A percentile compares a stretch with the other conserved stretches of the same genome.
These are phyloP conservation scores for Siniperca obscura DNA, from an alignment of 2,797 vertebrate species.

Conservation along the genomic window DNA sequence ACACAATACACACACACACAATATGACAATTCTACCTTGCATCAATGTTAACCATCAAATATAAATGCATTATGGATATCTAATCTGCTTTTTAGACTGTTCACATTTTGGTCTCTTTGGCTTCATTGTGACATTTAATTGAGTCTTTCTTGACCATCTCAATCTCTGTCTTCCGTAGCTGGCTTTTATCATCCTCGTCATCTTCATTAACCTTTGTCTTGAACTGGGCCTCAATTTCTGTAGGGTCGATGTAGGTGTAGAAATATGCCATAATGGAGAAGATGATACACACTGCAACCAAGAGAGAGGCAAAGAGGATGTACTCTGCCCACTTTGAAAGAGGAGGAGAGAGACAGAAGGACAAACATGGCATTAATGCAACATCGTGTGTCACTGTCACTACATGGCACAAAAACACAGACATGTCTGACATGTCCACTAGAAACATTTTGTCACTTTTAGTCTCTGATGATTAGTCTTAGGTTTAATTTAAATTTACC, in stretches of 20 bases:
- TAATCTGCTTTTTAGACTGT: background rate
- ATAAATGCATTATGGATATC: background rate
- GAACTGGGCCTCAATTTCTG: constrained; percentile 89
- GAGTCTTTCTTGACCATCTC: constrained; percentile 67
- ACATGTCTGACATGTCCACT: background rate
- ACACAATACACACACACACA: constrained; percentile 8
- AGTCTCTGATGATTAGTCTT: background rate
- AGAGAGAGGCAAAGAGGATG: constrained; percentile 90
- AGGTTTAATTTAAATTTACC: constrained; percentile 68
- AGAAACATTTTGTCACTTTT: background rate
- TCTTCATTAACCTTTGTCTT: constrained; percentile 70
- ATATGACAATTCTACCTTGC: background rate
- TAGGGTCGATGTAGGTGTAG: constrained; percentile 93
- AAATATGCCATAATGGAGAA: constrained; percentile 94
- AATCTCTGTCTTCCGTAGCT: constrained; percentile 46
- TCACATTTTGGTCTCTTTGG: constrained; percentile 72
- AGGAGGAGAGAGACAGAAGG: constrained; percentile 30
- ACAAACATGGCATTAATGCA: constrained; percentile 17
- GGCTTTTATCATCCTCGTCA: constrained; percentile 62
- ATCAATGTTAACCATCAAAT: background rate
- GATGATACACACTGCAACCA: constrained; percentile 90
- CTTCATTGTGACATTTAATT: constrained; percentile 5
- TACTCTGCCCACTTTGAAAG: constrained; percentile 92
- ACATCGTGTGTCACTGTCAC: background rate
- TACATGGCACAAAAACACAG: background rate